Evolutionary conservation across 2,113 vertebrate genomes (phyloP), one percentile per base, ranked within the genome.

Genomic region (Cygnus atratus): DNA sequence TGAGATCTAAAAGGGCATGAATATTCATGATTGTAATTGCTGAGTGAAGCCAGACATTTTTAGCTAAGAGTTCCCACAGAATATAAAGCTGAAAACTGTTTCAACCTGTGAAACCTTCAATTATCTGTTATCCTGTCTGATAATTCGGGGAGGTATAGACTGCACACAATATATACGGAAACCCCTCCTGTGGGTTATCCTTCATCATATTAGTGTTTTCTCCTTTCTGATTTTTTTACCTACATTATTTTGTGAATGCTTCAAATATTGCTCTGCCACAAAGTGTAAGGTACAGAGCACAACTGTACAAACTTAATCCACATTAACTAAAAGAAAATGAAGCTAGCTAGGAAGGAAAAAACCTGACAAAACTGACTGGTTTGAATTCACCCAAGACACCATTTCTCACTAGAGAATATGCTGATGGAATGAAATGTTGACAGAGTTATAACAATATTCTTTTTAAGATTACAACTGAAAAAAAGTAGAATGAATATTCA

Each of bases 401-500:
- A 7, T 63, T 92, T 87, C 59, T 93, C 22, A 71, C 28, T 83
- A 55, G 70, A 70, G 61, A 88, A 5, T 48, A 65, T 61, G 55
- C 65, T 95, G 87, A 81, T 90, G 55, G 83, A 96, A 92, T 84
- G 35, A 93, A 85, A 35, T 96, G 79, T 70, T 84, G 71, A 46
- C 25, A 80, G 33, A 77, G 4, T 70, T 74, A 63, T 70, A 77
- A 41, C 8, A 86, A 74, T 55, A 86, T 74, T 85, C 1, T 55
- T 90, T 92, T 85, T 55, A 71, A 46, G 63, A 78, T 75, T 83
- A 39, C 10, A 72, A 22, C 33, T 70, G 41, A 70, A 92, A 88
- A 71, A n/a, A 67, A 39, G 39, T 55, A 21, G 39, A 91, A 92
- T 75, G 8, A 65, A 83, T 91, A 79, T 50, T 95, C 46, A 76